A percentile compares a stretch with the other conserved stretches of the same genome.
These are phyloP conservation scores for Oryzias curvinotus DNA, from an alignment of 2,113 vertebrate species.

Conservation along the genomic window DNA sequence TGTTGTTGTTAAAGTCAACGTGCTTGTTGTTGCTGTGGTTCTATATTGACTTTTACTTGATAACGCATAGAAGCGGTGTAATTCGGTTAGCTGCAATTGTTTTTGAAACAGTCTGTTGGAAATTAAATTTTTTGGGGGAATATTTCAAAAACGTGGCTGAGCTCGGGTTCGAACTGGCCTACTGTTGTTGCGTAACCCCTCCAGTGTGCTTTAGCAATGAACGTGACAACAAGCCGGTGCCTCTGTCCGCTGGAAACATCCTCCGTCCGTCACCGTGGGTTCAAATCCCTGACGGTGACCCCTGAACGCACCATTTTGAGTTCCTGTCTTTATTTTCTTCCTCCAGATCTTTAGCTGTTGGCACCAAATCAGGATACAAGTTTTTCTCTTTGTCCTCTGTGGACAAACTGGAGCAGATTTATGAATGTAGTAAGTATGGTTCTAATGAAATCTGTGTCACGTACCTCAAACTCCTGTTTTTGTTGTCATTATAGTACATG, in stretches of 20 bases:
- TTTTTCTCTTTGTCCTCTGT: conserved; percentile 98
- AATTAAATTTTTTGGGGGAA: too few relatives aligned
- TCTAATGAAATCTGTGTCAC: background rate
- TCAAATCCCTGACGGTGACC: too few relatives aligned
- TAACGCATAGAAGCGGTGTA: too few relatives aligned
- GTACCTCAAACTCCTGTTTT: background rate
- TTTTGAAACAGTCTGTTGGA: too few relatives aligned
- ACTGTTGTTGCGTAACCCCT: conserved; percentile 28
- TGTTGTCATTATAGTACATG: background rate
- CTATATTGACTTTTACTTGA: too few relatives aligned
- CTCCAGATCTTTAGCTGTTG: conserved; percentile 93
- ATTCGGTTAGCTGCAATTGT: too few relatives aligned
- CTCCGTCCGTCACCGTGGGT: background rate
- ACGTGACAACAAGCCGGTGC: background rate
- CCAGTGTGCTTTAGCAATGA: conserved; percentile 9
- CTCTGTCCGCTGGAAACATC: background rate
- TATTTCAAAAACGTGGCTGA: too few relatives aligned
- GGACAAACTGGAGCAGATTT: conserved; percentile 99
- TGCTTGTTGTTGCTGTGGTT: too few relatives aligned
- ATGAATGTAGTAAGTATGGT: conserved; percentile 96
- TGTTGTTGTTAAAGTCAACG: too few relatives aligned
- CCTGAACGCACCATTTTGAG: background rate
- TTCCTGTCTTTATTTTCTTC: conserved; percentile 14
- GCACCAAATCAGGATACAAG: conserved; percentile 98
- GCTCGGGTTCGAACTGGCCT: conserved; percentile 1